Base-by-base conservation (phyloP, 2,797 vertebrate genomes). In the Peromyscus nudipes region DNA sequence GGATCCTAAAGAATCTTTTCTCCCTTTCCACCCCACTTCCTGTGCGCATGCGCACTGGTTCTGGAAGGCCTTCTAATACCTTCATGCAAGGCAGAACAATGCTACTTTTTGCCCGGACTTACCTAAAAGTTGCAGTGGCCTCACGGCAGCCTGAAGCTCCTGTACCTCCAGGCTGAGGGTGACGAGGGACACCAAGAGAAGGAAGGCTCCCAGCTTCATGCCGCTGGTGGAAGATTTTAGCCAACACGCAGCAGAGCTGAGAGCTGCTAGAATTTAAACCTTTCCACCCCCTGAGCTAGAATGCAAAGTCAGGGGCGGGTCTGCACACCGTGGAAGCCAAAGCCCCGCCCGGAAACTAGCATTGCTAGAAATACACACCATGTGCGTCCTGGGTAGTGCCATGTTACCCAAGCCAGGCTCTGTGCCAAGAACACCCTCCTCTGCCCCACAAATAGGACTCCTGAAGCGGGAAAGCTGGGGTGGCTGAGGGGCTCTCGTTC, bases 121-220 rank as follows among this genome's bases (percentile, higher is more conserved):
- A 98, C 97, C 97, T 25, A 89, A 4, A 60, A 89, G 0, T 1
- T 23, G 7, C 19, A 43, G 0, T 0, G n/a, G 60, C 62, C n/a
- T 85, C 81, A 86, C 49, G 0, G 95, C 37, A 86, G 96, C 94
- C 92, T 91, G 92, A 5, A 97, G 87, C 77, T 96, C 85, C 82
- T 87, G 97, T 0, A 96, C 87, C 34, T 76, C 94, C 1, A 94
- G 69, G 94, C 81, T 96, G 95, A 98, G 85, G 46, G 13, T 10
- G 21, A 96, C 0, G 2, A 98, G 85, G 9, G 25, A n/a, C 90
- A 94, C 76, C 3, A 98, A 84, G 40, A 98, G 86, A 81, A 98
- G 62, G 57, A 97, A 65, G 29, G 77, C 84, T 37, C 27, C 91
- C 49, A 95, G 12, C 94, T 96, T 97, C 98, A 98, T 98, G 84